A percentile compares a stretch with the other conserved stretches of the same genome.
Evolutionary conservation across 2,888 invertebrate species (phyloP).

Genomic region (Phalangium opilio): DNA sequence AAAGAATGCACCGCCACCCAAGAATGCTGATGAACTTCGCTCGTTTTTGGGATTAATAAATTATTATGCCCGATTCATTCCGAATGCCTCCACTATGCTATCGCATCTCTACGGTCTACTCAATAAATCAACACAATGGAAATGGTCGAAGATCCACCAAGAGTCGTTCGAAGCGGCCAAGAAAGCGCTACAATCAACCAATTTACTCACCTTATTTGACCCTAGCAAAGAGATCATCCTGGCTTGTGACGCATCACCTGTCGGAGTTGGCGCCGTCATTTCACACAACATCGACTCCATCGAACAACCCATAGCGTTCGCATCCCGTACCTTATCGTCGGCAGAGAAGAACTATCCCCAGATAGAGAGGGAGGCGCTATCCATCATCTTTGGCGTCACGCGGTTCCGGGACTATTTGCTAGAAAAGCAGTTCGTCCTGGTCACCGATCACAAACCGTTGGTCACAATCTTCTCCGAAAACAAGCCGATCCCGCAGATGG

Average conservation of each 20-base stretch:
- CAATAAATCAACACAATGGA: conserved; percentile 17
- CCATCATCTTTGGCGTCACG: conserved; percentile 29
- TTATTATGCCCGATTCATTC: conserved; percentile 23
- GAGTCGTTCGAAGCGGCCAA: conserved; percentile 21
- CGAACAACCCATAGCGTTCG: conserved; percentile 26
- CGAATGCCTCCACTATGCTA: conserved; percentile 19
- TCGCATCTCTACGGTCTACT: conserved; percentile 21
- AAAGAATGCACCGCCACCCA: conserved; percentile 21
- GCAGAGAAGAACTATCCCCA: conserved; percentile 20
- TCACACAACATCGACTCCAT: conserved; percentile 27
- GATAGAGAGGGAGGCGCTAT: conserved; percentile 25
- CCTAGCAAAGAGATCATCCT: conserved; percentile 23
- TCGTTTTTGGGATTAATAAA: conserved; percentile 24
- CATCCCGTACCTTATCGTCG: conserved; percentile 17
- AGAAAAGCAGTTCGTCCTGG: conserved; percentile 28
- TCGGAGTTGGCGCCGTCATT: conserved; percentile 21
- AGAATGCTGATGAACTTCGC: conserved; percentile 22
- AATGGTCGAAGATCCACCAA: conserved; percentile 13
- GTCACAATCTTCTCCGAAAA: conserved; percentile 10
- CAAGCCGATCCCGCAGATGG: conserved; percentile 20
- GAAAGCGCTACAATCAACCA: conserved; percentile 17
- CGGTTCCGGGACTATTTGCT: conserved; percentile 31
- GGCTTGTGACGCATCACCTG: conserved; percentile 30
- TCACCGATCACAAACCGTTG: conserved; percentile 32
- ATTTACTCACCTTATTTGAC: conserved; percentile 26